A percentile compares a stretch with the other conserved stretches of the same genome.
These are phyloP conservation scores for Synodontis membranacea DNA, from an alignment of 2,113 vertebrate genomes.

Conservation along the genomic window DNA sequence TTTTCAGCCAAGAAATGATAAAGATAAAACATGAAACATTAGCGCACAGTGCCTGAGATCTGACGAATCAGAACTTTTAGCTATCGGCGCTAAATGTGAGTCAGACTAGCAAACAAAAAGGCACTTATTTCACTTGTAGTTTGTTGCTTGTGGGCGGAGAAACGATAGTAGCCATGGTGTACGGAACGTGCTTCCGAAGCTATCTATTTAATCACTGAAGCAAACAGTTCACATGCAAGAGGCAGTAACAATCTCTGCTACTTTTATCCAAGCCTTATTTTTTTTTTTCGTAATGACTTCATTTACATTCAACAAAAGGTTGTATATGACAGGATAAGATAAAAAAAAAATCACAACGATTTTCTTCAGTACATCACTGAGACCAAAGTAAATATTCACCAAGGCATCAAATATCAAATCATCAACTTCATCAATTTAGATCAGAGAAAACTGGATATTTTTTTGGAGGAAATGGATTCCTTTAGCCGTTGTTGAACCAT, in stretches of 20 bases:
- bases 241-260: background rate
- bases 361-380: background rate
- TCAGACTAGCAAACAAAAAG: background rate
- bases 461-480: background rate
- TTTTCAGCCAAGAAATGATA: constrained; percentile 31
- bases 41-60: background rate
- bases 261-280: background rate
- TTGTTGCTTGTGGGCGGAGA: background rate
- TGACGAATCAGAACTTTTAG: background rate
- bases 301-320: background rate
- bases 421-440: background rate
- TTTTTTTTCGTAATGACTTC: background rate
- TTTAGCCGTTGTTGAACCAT: background rate
- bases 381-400: background rate
- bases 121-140: background rate
- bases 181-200: background rate
- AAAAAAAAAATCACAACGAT: background rate
- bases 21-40: background rate
- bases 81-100: background rate
- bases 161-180: background rate
- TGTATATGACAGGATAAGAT: background rate
- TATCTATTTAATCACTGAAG: background rate
- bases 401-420: constrained; percentile 13
- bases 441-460: background rate
- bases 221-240: background rate